Evolutionary conservation across 2,888 invertebrate species (phyloP), one percentile per base, ranked within the genome.

Genomic region (Micoletzkya japonica): DNA sequence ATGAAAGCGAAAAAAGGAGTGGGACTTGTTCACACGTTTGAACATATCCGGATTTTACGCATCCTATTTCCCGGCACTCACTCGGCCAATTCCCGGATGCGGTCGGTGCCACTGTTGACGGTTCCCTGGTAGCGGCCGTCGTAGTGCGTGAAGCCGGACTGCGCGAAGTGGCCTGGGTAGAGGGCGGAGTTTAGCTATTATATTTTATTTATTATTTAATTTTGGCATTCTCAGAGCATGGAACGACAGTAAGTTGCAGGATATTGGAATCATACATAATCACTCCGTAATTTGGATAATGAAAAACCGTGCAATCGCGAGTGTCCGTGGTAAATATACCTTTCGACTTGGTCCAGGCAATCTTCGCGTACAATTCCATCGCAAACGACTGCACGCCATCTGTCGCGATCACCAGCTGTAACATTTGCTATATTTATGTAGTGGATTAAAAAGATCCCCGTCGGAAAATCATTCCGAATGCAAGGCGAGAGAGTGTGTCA

Each of bases 51-150:
- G n/a, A n/a, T n/a, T n/a, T n/a, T n/a, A n/a, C n/a, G n/a, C n/a
- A n/a, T n/a, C n/a, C n/a, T n/a, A n/a, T n/a, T n/a, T n/a, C n/a
- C n/a, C n/a, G n/a, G 2, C 6, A 17, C 72, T 49, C 34, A 93
- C 93, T 90, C 91, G 87, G 91, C 90, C 75, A 93, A 89, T 86
- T 91, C 91, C 79, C 90, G 89, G 76, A 93, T 91, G 87, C 92
- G 92, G 86, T 93, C 93, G n/a, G 92, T 93, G 56, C 95, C 96
- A 20, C 95, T 95, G 69, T 93, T 93, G 72, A 91, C 91, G 28
- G 96, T 88, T 2, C 90, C 90, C 82, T 90, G 91, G 70, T 90
- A 88, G 71, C 91, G 89, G 52, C 92, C 92, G 85, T 93, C 93
- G 74, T 92, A 92, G 0, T 93, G 90, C 75, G 93, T 90, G 80